These are phyloP conservation scores for Anguilla pacifica DNA, from an alignment of 2,797 vertebrate species.

Conservation along the genomic window DNA sequence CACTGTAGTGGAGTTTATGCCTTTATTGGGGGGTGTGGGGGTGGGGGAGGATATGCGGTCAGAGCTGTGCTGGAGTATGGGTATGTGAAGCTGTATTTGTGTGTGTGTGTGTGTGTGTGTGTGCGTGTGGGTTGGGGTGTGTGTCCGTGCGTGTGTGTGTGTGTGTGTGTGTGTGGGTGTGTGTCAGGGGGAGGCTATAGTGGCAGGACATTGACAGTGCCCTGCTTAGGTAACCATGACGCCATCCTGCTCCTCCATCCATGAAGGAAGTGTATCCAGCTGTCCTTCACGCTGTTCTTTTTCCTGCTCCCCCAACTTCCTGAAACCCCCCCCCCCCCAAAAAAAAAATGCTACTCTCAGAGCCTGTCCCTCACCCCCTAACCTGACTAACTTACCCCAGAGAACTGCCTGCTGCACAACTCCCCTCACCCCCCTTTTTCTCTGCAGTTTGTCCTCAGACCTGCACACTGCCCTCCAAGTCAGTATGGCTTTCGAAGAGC, in stretches of 20 bases:
- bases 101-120: neutral
- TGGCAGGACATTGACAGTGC: conserved; percentile 78
- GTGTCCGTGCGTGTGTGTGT: neutral
- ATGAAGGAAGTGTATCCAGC: conserved; percentile 80
- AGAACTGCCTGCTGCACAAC: neutral
- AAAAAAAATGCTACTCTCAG: neutral
- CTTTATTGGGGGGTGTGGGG: conserved; percentile 11
- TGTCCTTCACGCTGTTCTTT: conserved; percentile 73
- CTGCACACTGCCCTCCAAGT: neutral
- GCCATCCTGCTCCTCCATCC: conserved; percentile 68
- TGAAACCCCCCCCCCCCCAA: no score
- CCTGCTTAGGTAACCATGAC: conserved; percentile 80
- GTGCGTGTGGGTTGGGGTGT: neutral
- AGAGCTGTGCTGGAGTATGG: neutral
- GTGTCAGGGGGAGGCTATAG: conserved; percentile 20
- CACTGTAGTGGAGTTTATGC: neutral
- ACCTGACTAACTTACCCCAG: neutral
- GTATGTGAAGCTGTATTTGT: neutral
- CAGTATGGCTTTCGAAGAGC: neutral
- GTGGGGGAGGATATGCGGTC: neutral
- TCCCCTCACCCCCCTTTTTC: no score
- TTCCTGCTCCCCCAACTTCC: conserved; percentile 26
- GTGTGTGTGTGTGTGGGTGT: neutral
- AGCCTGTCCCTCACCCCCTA: neutral
- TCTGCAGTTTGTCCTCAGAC: no score